phyloP scores from a whole-genome alignment of 2,888 invertebrate species.

The Lycophotia porphyrea region DNA sequence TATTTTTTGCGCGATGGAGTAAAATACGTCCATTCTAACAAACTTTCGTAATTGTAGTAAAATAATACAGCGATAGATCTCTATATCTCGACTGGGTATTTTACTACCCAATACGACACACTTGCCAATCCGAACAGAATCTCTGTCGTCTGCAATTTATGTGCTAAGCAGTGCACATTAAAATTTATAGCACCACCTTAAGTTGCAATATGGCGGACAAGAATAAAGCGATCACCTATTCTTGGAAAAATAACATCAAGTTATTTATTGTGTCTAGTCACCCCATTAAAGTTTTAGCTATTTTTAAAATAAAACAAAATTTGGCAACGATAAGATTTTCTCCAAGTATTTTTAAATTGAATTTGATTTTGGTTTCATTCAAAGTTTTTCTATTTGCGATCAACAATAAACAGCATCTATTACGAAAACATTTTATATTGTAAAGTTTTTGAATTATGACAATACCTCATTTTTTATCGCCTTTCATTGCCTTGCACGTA shows the following conservation, averaged over 20 bases:
- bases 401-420: conserved; percentile 10
- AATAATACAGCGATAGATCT: neutral
- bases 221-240: conserved; percentile 47
- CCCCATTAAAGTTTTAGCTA: conserved; percentile 50
- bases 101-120: conserved; percentile 12
- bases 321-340: conserved; percentile 38
- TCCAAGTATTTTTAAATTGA: conserved; percentile 54
- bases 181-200: conserved; percentile 70
- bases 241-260: conserved; percentile 54
- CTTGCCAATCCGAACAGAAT: conserved; percentile 36
- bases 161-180: conserved; percentile 70
- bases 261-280: conserved; percentile 67
- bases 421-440: conserved; percentile 1
- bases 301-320: conserved; percentile 38
- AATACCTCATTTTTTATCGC: neutral
- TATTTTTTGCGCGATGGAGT: neutral
- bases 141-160: conserved; percentile 67
- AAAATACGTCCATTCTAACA: neutral
- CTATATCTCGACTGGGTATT: conserved; percentile 6
- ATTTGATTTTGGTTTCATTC: conserved; percentile 44
- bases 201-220: conserved; percentile 62
- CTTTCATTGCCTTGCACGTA: neutral
- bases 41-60: neutral
- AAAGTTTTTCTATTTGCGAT: conserved; percentile 52
- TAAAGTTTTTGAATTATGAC: neutral